phyloP scores from a whole-genome alignment of 2,113 vertebrate genomes.

The Muntiacus muntjak region DNA sequence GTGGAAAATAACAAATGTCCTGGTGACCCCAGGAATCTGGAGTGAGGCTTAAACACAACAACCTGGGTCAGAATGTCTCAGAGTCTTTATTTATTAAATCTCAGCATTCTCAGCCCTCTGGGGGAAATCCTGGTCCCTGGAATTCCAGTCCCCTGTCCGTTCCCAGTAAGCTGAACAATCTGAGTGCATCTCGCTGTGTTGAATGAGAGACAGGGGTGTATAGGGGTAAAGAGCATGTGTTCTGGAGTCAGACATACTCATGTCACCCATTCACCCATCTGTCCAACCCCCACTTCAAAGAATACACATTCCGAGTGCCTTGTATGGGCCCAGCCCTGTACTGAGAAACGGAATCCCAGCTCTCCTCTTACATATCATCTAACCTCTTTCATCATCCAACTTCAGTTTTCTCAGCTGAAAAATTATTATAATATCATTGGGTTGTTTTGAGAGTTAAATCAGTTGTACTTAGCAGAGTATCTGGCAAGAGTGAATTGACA shows the following conservation, averaged over 20 bases:
- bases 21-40: neutral
- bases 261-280: neutral
- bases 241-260: neutral
- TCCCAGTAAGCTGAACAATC: neutral
- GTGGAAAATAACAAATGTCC: neutral
- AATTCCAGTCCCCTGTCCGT: neutral
- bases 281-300: neutral
- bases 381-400: neutral
- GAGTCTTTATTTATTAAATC: neutral
- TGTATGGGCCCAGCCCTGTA: accelerated
- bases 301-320: neutral
- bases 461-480: neutral
- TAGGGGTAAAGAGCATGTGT: too few species aligned
- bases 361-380: neutral
- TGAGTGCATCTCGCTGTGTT: neutral
- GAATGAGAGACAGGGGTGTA: neutral
- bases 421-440: neutral
- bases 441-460: neutral
- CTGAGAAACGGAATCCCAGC: neutral
- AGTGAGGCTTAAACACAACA: neutral
- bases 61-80: neutral
- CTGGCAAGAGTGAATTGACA: neutral
- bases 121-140: neutral
- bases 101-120: neutral
- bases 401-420: neutral